Evolutionary conservation across 2,888 invertebrate species (phyloP).

Genomic region (Limulus polyphemus): DNA sequence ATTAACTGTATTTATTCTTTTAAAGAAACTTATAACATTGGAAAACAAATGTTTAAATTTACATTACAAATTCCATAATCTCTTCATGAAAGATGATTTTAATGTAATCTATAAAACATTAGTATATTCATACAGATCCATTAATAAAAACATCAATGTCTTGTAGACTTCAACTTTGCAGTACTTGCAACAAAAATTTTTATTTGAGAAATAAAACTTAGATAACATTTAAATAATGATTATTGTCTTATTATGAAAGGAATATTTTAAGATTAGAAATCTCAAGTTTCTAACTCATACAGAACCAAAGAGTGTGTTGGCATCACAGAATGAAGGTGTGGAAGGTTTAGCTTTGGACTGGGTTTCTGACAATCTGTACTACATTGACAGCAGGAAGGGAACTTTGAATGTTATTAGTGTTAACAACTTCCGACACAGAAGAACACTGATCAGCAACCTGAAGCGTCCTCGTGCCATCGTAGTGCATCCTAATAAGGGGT

Average conservation of each 20-base stretch:
- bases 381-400: constrained; percentile 86
- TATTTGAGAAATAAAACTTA: neutral
- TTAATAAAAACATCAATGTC: neutral
- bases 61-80: too few relatives aligned
- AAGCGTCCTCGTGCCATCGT: constrained; percentile 92
- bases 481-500: constrained; percentile 86
- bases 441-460: constrained; percentile 70
- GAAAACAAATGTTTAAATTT: too few relatives aligned
- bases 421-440: constrained; percentile 64
- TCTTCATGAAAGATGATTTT: too few relatives aligned
- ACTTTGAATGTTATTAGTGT: constrained; percentile 85
- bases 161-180: neutral
- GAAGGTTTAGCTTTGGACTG: constrained; percentile 92
- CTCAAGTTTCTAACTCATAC: neutral
- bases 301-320: constrained; percentile 72
- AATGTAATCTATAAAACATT: neutral
- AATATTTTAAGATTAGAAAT: constrained; percentile 2
- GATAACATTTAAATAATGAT: neutral
- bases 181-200: too few relatives aligned
- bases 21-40: too few relatives aligned
- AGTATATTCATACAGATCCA: neutral
- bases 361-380: constrained; percentile 89
- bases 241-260: neutral
- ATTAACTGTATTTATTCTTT: too few relatives aligned
- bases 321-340: constrained; percentile 92